Percentiles rank a stretch among this genome's conserved stretches.
phyloP scores from a whole-genome alignment of 2,797 vertebrate species.

The Acanthopagrus latus region DNA sequence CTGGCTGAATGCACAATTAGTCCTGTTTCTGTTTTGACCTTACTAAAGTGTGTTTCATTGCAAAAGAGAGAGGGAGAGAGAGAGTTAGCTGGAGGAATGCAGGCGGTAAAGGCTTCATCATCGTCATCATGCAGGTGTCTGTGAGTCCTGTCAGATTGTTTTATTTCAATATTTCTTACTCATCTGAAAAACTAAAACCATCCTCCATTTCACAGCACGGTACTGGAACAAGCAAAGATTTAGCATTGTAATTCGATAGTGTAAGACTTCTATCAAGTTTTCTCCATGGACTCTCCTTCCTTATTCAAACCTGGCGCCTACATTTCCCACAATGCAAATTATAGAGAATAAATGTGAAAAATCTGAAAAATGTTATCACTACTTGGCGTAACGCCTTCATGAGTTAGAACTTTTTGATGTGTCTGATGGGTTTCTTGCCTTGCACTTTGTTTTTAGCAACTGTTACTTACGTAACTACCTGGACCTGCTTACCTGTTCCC shows the following conservation, averaged over 20 bases:
- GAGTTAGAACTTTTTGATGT: too few relatives aligned
- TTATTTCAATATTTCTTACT: neutral
- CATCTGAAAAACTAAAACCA: neutral
- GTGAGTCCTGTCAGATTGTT: neutral
- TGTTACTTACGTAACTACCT: too few relatives aligned
- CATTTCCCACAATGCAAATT: constrained; percentile 6
- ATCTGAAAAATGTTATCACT: too few relatives aligned
- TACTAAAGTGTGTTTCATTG: constrained; percentile 17
- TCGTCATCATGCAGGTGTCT: neutral
- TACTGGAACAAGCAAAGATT: too few relatives aligned
- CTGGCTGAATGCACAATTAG: constrained; percentile 50
- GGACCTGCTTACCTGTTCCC: too few relatives aligned
- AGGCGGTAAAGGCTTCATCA: neutral
- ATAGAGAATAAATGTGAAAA: too few relatives aligned
- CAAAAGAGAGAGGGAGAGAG: constrained; percentile 1
- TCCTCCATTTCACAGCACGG: neutral
- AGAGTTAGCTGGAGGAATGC: neutral
- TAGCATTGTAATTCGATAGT: neutral
- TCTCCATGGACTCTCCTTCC: neutral
- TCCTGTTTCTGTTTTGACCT: constrained; percentile 47
- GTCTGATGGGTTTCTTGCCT: too few relatives aligned
- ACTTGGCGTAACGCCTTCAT: too few relatives aligned
- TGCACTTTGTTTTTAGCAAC: too few relatives aligned
- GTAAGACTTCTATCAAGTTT: neutral
- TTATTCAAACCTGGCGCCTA: neutral